These are phyloP conservation scores for Polydrusus cervinus DNA, from an alignment of 2,888 invertebrate genomes.

Conservation along the genomic window DNA sequence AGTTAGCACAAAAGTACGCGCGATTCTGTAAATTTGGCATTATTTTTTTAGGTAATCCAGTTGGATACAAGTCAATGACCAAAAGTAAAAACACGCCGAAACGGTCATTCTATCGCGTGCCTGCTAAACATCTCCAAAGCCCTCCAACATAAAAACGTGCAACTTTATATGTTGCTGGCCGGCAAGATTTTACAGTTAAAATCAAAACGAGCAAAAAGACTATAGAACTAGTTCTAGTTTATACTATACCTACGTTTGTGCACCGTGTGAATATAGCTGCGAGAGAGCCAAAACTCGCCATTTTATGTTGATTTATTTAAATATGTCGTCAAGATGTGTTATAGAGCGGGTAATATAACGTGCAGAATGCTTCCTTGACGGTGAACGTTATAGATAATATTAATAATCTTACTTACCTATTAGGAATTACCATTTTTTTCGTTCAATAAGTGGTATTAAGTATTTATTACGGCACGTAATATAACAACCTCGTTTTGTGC, in stretches of 20 bases:
- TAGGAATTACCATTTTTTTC: conserved; percentile 9
- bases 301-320: conserved; percentile 61
- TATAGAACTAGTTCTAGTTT: conserved; percentile 46
- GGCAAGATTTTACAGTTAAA: conserved; percentile 51
- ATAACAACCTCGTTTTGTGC: background rate
- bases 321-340: conserved; percentile 55
- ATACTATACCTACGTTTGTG: conserved; percentile 32
- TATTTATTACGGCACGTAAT: background rate
- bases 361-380: conserved; percentile 42
- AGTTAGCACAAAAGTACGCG: no score
- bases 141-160: conserved; percentile 25
- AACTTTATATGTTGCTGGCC: conserved; percentile 41
- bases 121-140: conserved; percentile 17
- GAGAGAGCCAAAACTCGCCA: conserved; percentile 49
- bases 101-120: no score
- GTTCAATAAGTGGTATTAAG: background rate
- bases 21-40: no score
- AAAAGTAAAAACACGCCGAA: no score
- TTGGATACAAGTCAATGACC: no score
- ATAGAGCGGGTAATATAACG: conserved; percentile 49
- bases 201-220: conserved; percentile 48
- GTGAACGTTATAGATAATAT: conserved; percentile 16
- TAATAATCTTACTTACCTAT: conserved; percentile 4
- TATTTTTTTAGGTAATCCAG: no score
- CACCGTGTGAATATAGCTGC: conserved; percentile 53